Conservation (phyloP, 2,113 vertebrate genomes). For the Centropus bengalensis region DNA sequence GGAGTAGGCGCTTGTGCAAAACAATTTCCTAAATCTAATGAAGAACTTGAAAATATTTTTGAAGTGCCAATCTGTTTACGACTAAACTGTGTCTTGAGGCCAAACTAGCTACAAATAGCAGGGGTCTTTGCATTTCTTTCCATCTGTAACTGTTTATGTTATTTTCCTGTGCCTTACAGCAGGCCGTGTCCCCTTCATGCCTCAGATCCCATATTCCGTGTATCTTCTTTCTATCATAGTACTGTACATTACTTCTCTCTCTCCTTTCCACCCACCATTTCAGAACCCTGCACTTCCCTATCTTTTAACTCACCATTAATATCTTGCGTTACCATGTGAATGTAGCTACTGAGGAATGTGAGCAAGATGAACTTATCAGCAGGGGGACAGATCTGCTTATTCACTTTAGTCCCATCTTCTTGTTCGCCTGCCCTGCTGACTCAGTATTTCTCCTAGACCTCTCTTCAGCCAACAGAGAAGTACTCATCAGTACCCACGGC, state of each 20-base stretch:
- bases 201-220: neutral
- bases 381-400: neutral
- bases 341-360: neutral
- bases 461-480: neutral
- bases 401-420: neutral
- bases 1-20: neutral
- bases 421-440: neutral
- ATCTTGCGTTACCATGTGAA: fast-evolving
- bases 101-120: neutral
- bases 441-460: neutral
- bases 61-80: neutral
- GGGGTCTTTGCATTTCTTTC: neutral
- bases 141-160: neutral
- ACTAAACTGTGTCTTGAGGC: neutral
- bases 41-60: neutral
- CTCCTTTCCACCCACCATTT: neutral
- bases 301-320: neutral
- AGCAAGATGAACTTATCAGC: neutral
- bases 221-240: neutral
- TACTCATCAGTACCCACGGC: neutral
- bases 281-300: neutral
- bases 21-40: neutral
- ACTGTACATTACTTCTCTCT: neutral
- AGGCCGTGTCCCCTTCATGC: neutral
- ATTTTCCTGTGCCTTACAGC: neutral